Base-by-base conservation (phyloP, 2,888 invertebrate species). In the Morinoia aosen region DNA sequence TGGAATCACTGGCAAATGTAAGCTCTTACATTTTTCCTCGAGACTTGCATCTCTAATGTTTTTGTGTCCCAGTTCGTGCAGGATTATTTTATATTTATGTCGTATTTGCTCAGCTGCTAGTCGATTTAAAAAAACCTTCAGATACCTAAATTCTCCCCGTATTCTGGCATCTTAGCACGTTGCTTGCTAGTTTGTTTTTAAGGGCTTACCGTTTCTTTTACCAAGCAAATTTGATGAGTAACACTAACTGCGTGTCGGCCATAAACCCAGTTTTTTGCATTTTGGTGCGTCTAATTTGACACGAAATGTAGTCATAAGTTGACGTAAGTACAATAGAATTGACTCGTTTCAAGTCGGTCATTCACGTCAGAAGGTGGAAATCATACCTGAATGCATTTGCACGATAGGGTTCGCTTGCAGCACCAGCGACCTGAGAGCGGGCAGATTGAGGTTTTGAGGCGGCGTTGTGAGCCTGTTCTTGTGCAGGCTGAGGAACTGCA, bases 401-500 rank as follows among this genome's bases (percentile, higher is more conserved):
- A 64, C 76, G 33, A 96, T 91, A 25, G 95, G 95, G 91, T 96
- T 96, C 58, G 88, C 96, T 94, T 91, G 95, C 14, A 96, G 93
- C 64, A 96, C 61, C 25, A 96, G 90, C 40, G 96, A 96, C 58
- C 95, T 90, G 14, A 96, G 95, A 33, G 95, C 91, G 39, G 95
- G 91, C 11, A 96, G 95, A 5, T 93, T 19, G 57, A 93, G 64
- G 40, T 61, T 39, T 58, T 64, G 25, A 95, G 91, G 93, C 58
- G 95, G 95, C 3, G 56, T 25, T 25, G 95, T 48, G n/a, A 96
- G 76, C 48, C 40, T 64, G 58, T 96, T 96, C 56, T 95, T 95
- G 95, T 96, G 96, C n/a, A 96, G 91, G 94, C 95, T 95, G 40
- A 96, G 95, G 58, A 95, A 95, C 91, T 95, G 95, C 33, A 96